Conservation (phyloP, 2,113 vertebrate genomes). For the Naja naja region DNA sequence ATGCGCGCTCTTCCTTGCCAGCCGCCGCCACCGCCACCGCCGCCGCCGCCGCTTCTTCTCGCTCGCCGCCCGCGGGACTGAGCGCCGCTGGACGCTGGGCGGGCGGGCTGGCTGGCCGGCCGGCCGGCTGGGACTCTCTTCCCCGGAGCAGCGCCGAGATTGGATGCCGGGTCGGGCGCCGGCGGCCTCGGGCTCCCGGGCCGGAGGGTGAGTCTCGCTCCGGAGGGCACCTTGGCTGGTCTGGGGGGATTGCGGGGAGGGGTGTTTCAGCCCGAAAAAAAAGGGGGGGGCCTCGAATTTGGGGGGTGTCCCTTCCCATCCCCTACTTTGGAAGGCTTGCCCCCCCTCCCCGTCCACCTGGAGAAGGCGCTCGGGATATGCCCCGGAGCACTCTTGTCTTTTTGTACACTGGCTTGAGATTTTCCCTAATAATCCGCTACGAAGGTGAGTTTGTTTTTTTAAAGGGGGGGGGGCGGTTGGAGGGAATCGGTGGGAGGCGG, state of each 20-base stretch:
- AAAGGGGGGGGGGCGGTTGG: no score
- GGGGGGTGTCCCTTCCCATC: no score
- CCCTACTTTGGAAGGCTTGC: not conserved
- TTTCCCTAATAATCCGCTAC: not conserved
- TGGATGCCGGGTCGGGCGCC: not conserved
- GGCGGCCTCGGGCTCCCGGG: not conserved
- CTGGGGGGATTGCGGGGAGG: not conserved
- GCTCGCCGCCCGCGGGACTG: not conserved
- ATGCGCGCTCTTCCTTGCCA: not conserved
- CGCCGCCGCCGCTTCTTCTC: not conserved
- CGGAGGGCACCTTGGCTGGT: not conserved
- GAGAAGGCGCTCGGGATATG: not conserved
- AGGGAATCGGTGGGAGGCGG: no score
- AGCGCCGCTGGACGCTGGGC: not conserved
- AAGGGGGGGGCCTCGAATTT: not conserved
- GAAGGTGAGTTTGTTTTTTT: not conserved
- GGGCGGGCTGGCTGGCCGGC: not conserved
- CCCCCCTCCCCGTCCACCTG: not conserved
- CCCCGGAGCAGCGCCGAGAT: not conserved
- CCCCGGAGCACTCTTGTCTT: not conserved
- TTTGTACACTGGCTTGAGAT: fast-evolving
- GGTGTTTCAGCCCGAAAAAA: not conserved
- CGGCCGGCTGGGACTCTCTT: no score
- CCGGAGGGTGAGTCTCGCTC: not conserved
- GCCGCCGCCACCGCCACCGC: not conserved